Conservation (phyloP, 2,888 invertebrate genomes). For the Mesopsocus fuscifrons region DNA sequence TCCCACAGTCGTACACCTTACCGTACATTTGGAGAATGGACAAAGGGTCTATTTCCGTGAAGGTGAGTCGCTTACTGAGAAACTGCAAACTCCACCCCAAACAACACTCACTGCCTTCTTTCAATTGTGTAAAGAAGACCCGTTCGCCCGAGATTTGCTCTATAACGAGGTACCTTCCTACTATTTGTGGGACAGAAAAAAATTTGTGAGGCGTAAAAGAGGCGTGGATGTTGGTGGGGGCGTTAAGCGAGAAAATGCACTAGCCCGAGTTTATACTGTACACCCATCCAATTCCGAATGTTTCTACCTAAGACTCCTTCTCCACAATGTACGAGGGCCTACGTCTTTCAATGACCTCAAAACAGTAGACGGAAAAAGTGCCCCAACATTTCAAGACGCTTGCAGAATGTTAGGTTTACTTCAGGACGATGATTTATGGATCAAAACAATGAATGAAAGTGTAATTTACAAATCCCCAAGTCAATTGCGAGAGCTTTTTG, state of each 20-base stretch:
- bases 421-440: conserved; percentile 4
- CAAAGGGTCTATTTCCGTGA: conserved; percentile 12
- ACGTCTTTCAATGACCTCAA: conserved; percentile 17
- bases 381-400: conserved; percentile 16
- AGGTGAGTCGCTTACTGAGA: not conserved
- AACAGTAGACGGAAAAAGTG: conserved; percentile 17
- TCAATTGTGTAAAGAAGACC: conserved; percentile 11
- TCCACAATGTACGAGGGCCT: conserved; percentile 17
- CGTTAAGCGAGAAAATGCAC: conserved; percentile 13
- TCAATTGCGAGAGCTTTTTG: not conserved
- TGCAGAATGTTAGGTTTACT: conserved; percentile 11
- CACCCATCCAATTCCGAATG: conserved; percentile 17
- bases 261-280: conserved; percentile 19
- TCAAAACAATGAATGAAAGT: not conserved
- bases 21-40: conserved; percentile 12
- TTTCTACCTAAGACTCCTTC: conserved; percentile 18
- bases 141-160: conserved; percentile 10
- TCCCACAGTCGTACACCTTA: conserved; percentile 12
- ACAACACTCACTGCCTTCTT: conserved; percentile 14
- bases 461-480: not conserved
- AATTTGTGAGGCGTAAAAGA: conserved; percentile 9
- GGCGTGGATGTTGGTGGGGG: not conserved
- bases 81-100: conserved; percentile 5
- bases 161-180: conserved; percentile 13
- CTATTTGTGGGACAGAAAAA: conserved; percentile 11